Percentiles rank a stretch among this genome's conserved stretches.
Evolutionary conservation across 2,797 vertebrate genomes (phyloP).

Genomic region (Dendrocincla tyrannina): DNA sequence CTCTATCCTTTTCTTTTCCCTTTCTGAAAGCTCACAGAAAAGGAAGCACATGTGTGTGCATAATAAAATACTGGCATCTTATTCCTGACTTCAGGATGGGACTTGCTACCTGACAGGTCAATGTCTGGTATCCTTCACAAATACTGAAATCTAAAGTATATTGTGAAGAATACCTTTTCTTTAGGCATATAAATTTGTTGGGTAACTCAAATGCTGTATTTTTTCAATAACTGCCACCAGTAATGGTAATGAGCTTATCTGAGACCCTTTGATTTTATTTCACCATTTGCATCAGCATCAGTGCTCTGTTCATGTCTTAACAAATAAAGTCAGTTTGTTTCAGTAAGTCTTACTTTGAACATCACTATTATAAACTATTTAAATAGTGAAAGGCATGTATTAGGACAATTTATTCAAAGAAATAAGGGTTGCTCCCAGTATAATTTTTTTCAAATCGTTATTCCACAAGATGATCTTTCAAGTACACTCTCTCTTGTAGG

Average conservation of each 20-base stretch:
- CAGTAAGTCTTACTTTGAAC: neutral
- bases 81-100: neutral
- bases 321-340: neutral
- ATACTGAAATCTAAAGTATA: neutral
- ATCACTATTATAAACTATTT: neutral
- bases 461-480: neutral
- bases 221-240: neutral
- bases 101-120: neutral
- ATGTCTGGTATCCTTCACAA: neutral
- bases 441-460: neutral
- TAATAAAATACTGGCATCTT: neutral
- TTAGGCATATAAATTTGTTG: neutral
- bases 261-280: neutral
- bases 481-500: neutral
- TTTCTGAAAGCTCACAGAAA: neutral
- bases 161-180: neutral
- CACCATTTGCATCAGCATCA: neutral
- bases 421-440: neutral
- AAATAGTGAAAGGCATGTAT: neutral
- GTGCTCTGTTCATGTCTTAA: neutral
- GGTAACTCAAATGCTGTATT: neutral
- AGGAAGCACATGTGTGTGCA: fast-evolving
- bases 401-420: neutral
- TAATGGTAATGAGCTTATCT: neutral
- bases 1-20: neutral